Percentiles rank a stretch among this genome's conserved stretches.
Evolutionary conservation across 2,888 invertebrate species (phyloP).

Genomic region (Lithosia quadra): DNA sequence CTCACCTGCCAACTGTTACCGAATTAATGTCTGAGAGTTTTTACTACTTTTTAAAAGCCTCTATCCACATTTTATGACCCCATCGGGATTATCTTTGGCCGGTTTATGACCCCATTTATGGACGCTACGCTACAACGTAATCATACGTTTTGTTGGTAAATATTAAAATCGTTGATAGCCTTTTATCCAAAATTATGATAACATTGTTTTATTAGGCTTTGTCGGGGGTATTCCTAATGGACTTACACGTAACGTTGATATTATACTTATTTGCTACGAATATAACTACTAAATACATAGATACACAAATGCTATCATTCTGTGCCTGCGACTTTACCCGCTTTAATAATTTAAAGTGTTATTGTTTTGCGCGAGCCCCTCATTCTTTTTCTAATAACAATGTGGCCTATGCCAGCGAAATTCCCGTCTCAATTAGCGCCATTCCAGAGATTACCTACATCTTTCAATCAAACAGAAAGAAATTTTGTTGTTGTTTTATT

Average conservation of each 20-base stretch:
- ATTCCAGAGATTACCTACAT: no score
- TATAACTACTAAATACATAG: no score
- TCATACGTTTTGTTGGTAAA: conserved; percentile 40
- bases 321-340: no score
- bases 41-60: conserved; percentile 82
- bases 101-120: conserved; percentile 58
- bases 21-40: conserved; percentile 73
- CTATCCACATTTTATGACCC: conserved; percentile 61
- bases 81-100: conserved; percentile 59
- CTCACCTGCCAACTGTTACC: conserved; percentile 78
- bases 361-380: no score
- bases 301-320: no score
- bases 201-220: background rate
- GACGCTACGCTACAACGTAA: conserved; percentile 53
- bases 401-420: no score
- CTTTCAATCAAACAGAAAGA: no score
- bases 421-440: no score
- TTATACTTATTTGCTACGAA: background rate
- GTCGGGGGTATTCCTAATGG: background rate
- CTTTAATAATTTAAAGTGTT: no score
- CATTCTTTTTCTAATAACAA: no score
- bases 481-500: no score
- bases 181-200: conserved; percentile 10
- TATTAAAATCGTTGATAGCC: conserved; percentile 26
- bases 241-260: background rate